A percentile compares a stretch with the other conserved stretches of the same genome.
Evolutionary conservation across 2,797 vertebrate species (phyloP).

Genomic region (Rousettus madagascariensis): DNA sequence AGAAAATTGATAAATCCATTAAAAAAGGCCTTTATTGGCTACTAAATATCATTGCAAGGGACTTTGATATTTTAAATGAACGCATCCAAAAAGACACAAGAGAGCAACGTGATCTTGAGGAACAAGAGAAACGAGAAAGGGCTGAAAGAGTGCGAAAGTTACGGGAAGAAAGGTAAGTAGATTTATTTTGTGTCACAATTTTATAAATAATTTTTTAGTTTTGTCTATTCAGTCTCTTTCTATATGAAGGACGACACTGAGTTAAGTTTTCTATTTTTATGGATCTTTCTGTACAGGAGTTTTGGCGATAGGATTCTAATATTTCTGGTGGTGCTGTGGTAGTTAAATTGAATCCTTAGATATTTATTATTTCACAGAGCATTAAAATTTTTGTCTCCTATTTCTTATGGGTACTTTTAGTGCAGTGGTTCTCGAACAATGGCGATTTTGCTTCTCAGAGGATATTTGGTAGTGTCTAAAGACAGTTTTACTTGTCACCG

Average conservation of each 20-base stretch:
- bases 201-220: conserved; percentile 21
- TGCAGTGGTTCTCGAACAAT: neutral
- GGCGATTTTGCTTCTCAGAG: neutral
- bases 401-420: neutral
- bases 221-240: neutral
- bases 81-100: conserved; percentile 94
- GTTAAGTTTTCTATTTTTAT: neutral
- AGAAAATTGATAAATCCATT: conserved; percentile 96
- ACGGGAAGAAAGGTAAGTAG: conserved; percentile 91
- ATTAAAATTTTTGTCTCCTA: neutral
- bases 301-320: neutral
- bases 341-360: neutral
- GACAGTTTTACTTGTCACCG: neutral
- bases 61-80: conserved; percentile 94
- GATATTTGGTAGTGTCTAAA: neutral
- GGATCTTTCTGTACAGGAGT: neutral
- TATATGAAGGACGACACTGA: neutral
- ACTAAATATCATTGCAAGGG: conserved; percentile 93
- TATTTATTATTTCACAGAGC: neutral
- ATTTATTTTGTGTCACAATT: neutral
- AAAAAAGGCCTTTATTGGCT: conserved; percentile 95
- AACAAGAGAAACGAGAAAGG: conserved; percentile 93
- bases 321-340: neutral
- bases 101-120: conserved; percentile 92
- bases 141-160: conserved; percentile 91